Evolutionary conservation across 2,888 invertebrate genomes (phyloP), one percentile per base, ranked within the genome.

Genomic region (Myathropa florea): DNA sequence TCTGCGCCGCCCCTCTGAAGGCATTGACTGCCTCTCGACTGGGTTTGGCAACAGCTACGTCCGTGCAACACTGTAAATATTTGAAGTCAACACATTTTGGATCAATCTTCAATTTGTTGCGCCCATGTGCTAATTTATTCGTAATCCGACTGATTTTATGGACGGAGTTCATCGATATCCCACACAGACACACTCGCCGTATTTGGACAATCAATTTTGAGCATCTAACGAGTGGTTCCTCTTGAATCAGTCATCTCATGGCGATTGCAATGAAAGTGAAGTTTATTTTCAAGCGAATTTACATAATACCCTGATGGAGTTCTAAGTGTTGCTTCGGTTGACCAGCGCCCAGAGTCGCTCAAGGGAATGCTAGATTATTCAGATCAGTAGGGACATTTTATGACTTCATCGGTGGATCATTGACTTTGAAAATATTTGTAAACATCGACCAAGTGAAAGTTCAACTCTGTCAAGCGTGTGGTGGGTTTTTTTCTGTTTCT

Each of bases 231-330:
- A 57, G 9, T 33, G 21, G 21, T 7, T 36, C n/a, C 9, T 24
- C 64, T 59, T 30, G 33, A 24, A 28, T 57, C 55, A n/a, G 33
- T 55, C 60, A 60, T 28, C 60, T 60, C 60, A 68, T 26, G 65
- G 18, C 26, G 57, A 59, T 39, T 55, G 75, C 65, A 59, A 65
- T 65, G 76, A 76, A 76, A 76, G 76, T 67, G 76, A 76, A 33
- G 36, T 60, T 67, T 46, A 30, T 60, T 67, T 67, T 76, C 12
- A 26, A 18, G 18, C 0, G 21, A 14, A 21, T 60, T 76, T 76
- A 65, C 28, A 67, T 76, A 67, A 39, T n/a, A 6, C 26, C 57
- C 0, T 24, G 26, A 53, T 53, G 59, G 14, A 46, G 30, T 67
- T 68, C 67, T 68, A 33, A 61, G 67, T 65, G 36, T 18, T 14